Percentiles rank a stretch among this genome's conserved stretches.
These are phyloP conservation scores for Notospermus geniculatus DNA, from an alignment of 1,140 invertebrate genomes.

Conservation along the genomic window DNA sequence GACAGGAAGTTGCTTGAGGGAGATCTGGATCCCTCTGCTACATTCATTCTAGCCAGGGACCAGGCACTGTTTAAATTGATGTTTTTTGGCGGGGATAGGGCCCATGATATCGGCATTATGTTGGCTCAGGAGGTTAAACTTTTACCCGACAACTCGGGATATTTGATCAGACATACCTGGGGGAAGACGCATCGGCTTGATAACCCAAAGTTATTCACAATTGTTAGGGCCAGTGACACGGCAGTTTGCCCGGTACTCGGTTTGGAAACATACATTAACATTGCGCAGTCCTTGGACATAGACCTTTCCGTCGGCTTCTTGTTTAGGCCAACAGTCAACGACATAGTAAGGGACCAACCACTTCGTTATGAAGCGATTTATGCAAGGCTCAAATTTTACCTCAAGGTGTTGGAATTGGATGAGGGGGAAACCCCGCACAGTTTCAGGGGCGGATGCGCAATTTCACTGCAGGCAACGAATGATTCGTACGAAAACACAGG, in stretches of 20 bases:
- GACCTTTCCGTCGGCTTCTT: not conserved
- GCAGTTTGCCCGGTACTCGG: not conserved
- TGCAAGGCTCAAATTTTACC: conserved; percentile 1
- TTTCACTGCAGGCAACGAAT: no score
- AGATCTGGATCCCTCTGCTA: no score
- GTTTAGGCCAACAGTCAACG: not conserved
- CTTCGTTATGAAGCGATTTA: not conserved
- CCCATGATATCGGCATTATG: no score
- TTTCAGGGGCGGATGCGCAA: conserved; percentile 5
- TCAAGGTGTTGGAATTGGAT: not conserved
- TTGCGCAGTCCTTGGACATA: not conserved
- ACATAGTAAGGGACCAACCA: not conserved
- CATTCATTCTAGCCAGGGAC: no score
- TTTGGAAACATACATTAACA: not conserved
- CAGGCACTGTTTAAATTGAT: no score
- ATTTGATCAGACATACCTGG: not conserved
- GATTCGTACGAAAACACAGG: no score
- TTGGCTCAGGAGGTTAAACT: not conserved
- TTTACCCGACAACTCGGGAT: not conserved
- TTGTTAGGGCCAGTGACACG: not conserved
- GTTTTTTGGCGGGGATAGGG: no score
- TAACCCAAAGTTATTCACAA: not conserved
- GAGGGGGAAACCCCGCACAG: conserved; percentile 6
- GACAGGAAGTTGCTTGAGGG: no score
- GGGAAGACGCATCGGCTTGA: not conserved